Conservation (phyloP, 2,113 vertebrate genomes). For the Callochromis pleurospilus region DNA sequence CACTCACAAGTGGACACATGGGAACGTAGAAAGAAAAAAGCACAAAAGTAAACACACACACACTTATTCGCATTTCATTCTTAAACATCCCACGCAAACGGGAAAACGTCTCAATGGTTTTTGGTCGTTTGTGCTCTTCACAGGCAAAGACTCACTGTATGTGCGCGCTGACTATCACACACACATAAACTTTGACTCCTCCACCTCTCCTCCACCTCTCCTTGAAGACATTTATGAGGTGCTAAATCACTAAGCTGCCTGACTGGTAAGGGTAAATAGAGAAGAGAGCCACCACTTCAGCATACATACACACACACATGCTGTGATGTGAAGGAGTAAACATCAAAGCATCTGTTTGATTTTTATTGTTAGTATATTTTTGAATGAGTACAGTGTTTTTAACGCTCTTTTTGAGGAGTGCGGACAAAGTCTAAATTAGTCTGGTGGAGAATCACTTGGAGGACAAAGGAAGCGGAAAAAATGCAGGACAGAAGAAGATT, state of each 20-base stretch:
- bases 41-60: neutral
- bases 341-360: neutral
- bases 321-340: neutral
- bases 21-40: neutral
- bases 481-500: neutral
- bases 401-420: neutral
- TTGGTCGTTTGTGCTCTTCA: neutral
- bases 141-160: neutral
- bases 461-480: neutral
- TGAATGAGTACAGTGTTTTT: neutral
- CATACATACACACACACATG: neutral
- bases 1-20: neutral
- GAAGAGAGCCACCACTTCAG: neutral
- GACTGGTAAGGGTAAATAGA: slow-evolving; percentile 21
- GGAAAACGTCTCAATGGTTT: neutral
- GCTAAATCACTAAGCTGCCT: slow-evolving; percentile 30
- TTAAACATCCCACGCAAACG: neutral
- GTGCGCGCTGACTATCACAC: neutral
- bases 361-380: neutral
- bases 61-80: neutral
- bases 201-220: neutral
- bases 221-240: slow-evolving; percentile 30
- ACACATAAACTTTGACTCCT: neutral
- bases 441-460: neutral
- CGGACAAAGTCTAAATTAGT: neutral